A percentile compares a stretch with the other conserved stretches of the same genome.
These are phyloP conservation scores for Psix sp. DNA, from an alignment of 1,140 invertebrate species.

Conservation along the genomic window DNA sequence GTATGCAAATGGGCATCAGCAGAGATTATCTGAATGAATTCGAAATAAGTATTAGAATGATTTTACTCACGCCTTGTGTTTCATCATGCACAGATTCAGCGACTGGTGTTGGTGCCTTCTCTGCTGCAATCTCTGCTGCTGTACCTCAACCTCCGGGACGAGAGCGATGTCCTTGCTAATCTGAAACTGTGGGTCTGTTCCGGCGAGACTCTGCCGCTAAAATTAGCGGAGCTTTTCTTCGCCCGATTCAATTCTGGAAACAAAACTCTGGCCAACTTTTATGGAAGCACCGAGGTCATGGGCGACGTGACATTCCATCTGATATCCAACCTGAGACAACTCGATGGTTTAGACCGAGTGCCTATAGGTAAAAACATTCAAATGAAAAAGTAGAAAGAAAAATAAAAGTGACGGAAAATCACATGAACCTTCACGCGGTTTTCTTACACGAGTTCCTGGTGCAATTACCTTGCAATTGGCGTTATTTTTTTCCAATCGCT, in stretches of 20 bases:
- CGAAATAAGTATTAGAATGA: slow-evolving; percentile 1
- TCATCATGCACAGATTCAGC: slow-evolving; percentile 79
- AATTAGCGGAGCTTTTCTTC: slow-evolving; percentile 85
- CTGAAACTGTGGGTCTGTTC: slow-evolving; percentile 90
- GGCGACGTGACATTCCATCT: slow-evolving; percentile 86
- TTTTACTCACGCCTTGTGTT: background rate
- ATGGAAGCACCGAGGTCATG: slow-evolving; percentile 93
- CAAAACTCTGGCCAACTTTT: slow-evolving; percentile 88
- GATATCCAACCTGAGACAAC: slow-evolving; percentile 76
- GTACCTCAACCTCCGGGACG: slow-evolving; percentile 77
- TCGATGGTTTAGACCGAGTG: slow-evolving; percentile 82
- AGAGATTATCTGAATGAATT: too few species aligned
- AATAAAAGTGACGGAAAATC: too few species aligned
- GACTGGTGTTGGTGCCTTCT: slow-evolving; percentile 89
- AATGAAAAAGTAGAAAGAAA: too few species aligned
- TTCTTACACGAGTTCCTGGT: too few species aligned
- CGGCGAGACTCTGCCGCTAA: slow-evolving; percentile 84
- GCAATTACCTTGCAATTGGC: slow-evolving; percentile 3
- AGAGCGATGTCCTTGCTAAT: slow-evolving; percentile 73
- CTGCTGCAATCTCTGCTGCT: slow-evolving; percentile 86
- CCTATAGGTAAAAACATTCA: slow-evolving; percentile 87
- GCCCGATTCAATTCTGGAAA: slow-evolving; percentile 79
- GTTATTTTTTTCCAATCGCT: slow-evolving; percentile 10
- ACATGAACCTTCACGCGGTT: too few species aligned
- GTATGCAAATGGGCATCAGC: too few species aligned